Conservation (phyloP, 2,113 vertebrate species). For the Nycticebus coucang region DNA sequence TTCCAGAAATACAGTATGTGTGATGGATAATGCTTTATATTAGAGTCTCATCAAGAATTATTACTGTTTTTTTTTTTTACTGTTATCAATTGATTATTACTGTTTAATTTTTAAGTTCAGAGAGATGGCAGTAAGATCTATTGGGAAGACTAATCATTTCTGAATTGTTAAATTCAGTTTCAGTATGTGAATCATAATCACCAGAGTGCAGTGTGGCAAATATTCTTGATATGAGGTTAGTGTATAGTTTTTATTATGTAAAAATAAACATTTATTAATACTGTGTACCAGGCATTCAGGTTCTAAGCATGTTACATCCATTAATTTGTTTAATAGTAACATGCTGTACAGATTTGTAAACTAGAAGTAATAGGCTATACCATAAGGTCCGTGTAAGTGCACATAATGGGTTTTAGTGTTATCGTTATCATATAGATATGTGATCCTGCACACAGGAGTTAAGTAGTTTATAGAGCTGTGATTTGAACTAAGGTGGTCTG, state of each 20-base stretch:
- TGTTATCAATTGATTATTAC: too few relatives aligned
- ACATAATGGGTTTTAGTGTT: background rate
- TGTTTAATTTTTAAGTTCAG: background rate
- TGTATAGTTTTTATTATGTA: slow-evolving; percentile 30
- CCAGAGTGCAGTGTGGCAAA: background rate
- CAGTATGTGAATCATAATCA: slow-evolving; percentile 18
- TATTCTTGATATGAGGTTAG: background rate
- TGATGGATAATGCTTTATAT: background rate
- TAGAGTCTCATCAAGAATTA: background rate
- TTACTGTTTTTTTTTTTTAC: background rate
- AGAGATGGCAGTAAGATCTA: background rate
- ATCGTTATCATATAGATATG: background rate
- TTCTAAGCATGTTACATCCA: background rate
- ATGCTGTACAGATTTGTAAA: too few relatives aligned
- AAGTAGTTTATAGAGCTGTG: background rate
- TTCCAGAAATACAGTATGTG: background rate
- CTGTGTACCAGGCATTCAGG: background rate
- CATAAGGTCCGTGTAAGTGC: background rate
- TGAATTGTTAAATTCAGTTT: slow-evolving; percentile 44
- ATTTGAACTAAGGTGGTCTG: background rate
- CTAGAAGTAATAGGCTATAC: background rate
- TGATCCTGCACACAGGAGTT: background rate
- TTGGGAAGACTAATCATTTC: slow-evolving; percentile 12
- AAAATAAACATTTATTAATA: background rate
- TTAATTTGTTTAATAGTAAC: slow-evolving; percentile 33